Evolutionary conservation across 1,140 invertebrate genomes (phyloP), one percentile per base, ranked within the genome.

Genomic region (Sipha flava): DNA sequence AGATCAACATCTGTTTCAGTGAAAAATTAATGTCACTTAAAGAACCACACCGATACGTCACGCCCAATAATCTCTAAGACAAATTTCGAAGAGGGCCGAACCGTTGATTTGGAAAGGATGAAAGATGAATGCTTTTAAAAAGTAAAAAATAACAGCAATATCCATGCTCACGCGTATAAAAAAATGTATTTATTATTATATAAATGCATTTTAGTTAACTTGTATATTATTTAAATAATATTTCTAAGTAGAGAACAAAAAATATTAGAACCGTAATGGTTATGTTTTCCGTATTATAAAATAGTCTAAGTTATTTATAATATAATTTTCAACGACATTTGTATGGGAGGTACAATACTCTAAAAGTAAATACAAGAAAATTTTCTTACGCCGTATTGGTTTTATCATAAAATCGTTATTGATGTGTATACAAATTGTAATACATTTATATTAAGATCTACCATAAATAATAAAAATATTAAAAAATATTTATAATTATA

Each of bases 11-110:
- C 47, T 49, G 70, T 73, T 37, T 29, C 1, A 10, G 29, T 54
- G 47, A 73, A 73, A 72, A 54, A 73, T 54, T n/a, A 73, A 21
- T 34, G 47, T 73, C 70, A 31, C 47, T 66, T 66, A 23, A 66
- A 59, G 40, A 40, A n/a, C 29, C 23, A 64, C 59, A 18, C 59
- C 31, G 10, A 64, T 37, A 43, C 12, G 29, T 52, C 70, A 34
- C 70, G 70, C 70, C 70, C 70, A 73, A 37, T 73, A 9, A 23
- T 54, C 70, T 34, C 12, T 47, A 14, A 37, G 10, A 73, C 1
- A 49, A 49, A 49, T 31, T 49, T 26, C 66, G 9, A n/a, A 72
- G 49, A 72, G 18, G 18, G 26, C 26, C 26, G 23, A 72, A 47
- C 43, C 18, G 26, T 49, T 45, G 18, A 72, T 72, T 72, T 31